Conservation (phyloP, 2,113 vertebrate genomes). For the Ploceus nigricollis region DNA sequence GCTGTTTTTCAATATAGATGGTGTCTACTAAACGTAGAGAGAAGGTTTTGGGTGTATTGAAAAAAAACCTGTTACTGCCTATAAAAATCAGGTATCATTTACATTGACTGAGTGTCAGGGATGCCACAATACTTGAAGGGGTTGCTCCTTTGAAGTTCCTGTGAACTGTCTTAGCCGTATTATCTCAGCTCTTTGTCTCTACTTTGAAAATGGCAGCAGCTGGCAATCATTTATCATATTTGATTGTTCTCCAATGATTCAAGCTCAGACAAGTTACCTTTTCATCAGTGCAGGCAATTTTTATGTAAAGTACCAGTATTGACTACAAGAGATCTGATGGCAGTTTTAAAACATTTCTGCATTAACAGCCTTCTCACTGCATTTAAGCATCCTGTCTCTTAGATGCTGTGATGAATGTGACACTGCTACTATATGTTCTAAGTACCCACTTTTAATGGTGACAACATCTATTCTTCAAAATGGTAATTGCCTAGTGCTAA, state of each 20-base stretch:
- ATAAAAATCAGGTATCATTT: neutral
- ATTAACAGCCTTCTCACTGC: constrained; percentile 70
- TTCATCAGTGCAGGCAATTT: constrained; percentile 65
- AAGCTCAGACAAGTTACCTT: constrained; percentile 61
- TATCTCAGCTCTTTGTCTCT: constrained; percentile 39
- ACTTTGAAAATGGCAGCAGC: constrained; percentile 59
- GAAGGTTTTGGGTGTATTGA: neutral
- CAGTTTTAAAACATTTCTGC: constrained; percentile 73
- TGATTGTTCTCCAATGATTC: constrained; percentile 67
- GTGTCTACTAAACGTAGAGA: neutral
- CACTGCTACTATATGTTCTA: constrained; percentile 54
- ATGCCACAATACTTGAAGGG: neutral
- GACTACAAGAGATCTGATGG: constrained; percentile 70
- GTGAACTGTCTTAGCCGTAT: constrained; percentile 43
- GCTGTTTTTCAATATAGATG: neutral
- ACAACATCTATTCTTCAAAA: constrained; percentile 61
- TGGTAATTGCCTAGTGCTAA: constrained; percentile 58
- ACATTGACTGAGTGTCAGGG: neutral
- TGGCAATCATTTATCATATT: constrained; percentile 69
- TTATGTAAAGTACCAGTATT: constrained; percentile 72
- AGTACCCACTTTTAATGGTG: constrained; percentile 61
- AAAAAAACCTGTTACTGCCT: neutral
- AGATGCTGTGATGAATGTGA: constrained; percentile 60
- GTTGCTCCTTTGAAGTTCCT: constrained; percentile 1
- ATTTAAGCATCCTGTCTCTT: constrained; percentile 56